Evolutionary conservation across 2,888 invertebrate species (phyloP).

Genomic region (Mesorhabditis sp.): DNA sequence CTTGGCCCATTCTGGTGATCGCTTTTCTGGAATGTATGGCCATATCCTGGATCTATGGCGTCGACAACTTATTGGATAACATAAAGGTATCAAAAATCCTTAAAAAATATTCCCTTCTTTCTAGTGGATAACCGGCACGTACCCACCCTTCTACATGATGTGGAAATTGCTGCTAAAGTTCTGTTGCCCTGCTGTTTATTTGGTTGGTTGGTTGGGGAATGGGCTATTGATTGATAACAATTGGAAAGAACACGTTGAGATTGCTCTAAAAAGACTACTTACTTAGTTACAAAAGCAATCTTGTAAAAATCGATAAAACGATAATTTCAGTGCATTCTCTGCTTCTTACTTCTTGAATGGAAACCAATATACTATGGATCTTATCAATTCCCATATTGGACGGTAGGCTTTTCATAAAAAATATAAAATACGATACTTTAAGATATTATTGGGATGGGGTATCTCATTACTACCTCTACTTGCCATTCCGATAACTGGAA

Average conservation of each 20-base stretch:
- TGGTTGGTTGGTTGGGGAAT: conserved; percentile 66
- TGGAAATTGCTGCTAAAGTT: conserved; percentile 75
- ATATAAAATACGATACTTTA: neutral
- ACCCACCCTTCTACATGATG: conserved; percentile 65
- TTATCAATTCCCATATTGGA: conserved; percentile 67
- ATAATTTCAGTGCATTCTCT: conserved; percentile 69
- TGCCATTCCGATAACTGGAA: conserved; percentile 70
- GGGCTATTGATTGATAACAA: no score
- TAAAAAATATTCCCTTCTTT: neutral
- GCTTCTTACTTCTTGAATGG: conserved; percentile 73
- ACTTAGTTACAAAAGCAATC: conserved; percentile 6
- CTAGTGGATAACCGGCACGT: conserved; percentile 66
- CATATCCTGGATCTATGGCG: conserved; percentile 61
- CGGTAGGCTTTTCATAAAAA: conserved; percentile 53
- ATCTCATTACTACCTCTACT: conserved; percentile 72
- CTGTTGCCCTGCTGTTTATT: conserved; percentile 70
- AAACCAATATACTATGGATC: conserved; percentile 68
- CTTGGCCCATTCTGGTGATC: conserved; percentile 63
- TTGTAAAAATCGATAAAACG: neutral
- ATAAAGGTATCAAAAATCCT: conserved; percentile 55
- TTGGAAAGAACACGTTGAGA: neutral
- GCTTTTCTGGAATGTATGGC: conserved; percentile 66
- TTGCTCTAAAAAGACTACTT: neutral
- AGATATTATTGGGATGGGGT: conserved; percentile 65
- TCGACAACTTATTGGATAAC: conserved; percentile 62